Conservation (phyloP, 1,140 invertebrate species). For the Drosophila setifemur region DNA sequence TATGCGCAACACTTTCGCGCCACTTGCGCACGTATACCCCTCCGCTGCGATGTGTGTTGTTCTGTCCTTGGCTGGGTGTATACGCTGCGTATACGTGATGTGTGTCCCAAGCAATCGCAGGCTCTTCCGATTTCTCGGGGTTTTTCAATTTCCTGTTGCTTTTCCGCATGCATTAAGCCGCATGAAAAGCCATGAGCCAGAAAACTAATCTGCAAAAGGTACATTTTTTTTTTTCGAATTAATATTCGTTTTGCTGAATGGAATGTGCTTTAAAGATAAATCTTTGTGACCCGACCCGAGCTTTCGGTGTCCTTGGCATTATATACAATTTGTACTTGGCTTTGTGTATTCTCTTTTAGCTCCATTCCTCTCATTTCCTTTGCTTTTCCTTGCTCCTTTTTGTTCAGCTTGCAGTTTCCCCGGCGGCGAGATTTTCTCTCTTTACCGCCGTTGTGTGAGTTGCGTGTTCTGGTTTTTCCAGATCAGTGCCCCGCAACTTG, state of each 20-base stretch:
- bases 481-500: conserved; percentile 43
- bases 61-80: not conserved
- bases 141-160: conserved; percentile 76
- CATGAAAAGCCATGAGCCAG: conserved; percentile 45
- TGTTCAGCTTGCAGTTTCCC: conserved; percentile 17
- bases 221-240: conserved; percentile 39
- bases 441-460: not conserved
- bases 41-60: conserved; percentile 2
- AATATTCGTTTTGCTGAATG: conserved; percentile 16
- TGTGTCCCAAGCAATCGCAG: conserved; percentile 58
- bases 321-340: conserved; percentile 38
- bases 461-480: conserved; percentile 54
- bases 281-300: not conserved
- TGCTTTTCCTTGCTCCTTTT: conserved; percentile 1
- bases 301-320: conserved; percentile 38
- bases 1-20: conserved; percentile 67
- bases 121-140: conserved; percentile 48
- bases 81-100: conserved; percentile 69
- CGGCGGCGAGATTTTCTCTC: conserved; percentile 5
- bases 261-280: conserved; percentile 16
- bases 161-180: conserved; percentile 27
- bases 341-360: conserved; percentile 18
- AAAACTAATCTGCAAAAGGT: conserved; percentile 42
- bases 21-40: conserved; percentile 24
- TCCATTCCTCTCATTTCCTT: not conserved